These are phyloP conservation scores for Myathropa florea DNA, from an alignment of 2,888 invertebrate species.

Conservation along the genomic window DNA sequence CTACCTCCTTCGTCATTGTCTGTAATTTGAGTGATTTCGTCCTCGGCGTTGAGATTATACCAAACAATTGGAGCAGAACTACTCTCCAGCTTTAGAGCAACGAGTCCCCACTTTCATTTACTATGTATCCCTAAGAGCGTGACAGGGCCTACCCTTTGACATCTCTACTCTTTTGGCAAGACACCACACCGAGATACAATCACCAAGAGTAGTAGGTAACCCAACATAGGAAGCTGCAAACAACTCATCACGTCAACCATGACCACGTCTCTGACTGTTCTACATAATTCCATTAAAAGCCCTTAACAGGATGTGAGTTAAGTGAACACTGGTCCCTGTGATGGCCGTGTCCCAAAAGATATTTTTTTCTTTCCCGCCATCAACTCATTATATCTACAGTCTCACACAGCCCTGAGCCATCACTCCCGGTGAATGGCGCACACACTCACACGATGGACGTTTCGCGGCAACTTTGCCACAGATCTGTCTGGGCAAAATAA, in stretches of 20 bases:
- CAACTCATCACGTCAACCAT: neutral
- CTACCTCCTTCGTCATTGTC: too few species aligned
- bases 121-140: too few species aligned
- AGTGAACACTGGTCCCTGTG: neutral
- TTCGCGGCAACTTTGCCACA: neutral
- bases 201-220: too few species aligned
- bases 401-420: neutral
- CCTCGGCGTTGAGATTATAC: too few species aligned
- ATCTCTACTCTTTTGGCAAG: too few species aligned
- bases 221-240: neutral
- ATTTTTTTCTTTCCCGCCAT: neutral
- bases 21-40: too few species aligned
- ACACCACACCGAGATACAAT: too few species aligned
- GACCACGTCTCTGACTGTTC: neutral
- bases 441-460: neutral
- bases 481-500: neutral
- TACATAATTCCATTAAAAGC: neutral
- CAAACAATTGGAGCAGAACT: too few species aligned
- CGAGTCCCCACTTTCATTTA: too few species aligned
- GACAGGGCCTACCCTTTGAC: too few species aligned
- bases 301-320: neutral
- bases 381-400: neutral
- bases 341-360: neutral
- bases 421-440: neutral
- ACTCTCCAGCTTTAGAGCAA: too few species aligned